Evolutionary conservation across 2,888 invertebrate species (phyloP), one percentile per base, ranked within the genome.

Genomic region (Invenusta paracnida): DNA sequence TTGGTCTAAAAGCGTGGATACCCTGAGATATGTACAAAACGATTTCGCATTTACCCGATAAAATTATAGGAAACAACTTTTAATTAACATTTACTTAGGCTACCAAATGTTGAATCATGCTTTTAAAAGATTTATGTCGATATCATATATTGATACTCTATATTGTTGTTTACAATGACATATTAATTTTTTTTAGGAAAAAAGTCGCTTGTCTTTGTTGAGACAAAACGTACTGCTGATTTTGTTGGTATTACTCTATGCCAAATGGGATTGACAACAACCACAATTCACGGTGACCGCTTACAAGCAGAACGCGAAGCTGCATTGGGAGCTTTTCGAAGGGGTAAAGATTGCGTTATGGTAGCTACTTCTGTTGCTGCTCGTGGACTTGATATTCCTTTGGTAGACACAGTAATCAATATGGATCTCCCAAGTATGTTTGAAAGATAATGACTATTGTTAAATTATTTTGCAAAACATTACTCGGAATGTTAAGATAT

Each of bases 331-430:
- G 96, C 96, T 89, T 94, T 98, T 89, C 94, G 94, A 87, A 93
- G 93, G 85, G 96, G 96, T 0, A 92, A 93, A 0, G 95, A 95
- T 0, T 94, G 93, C 87, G 95, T 98, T 88, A 93, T 98, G 29
- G 94, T 98, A 84, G 97, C 97, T 0, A 98, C 98, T 0, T 97
- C 98, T 92, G 92, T 97, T 86, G 98, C 98, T 86, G 98, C 98
- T 87, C 94, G 98, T 93, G 98, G 98, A 88, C 93, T 99, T 90
- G 99, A 99, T 93, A 99, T 99, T 92, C 98, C 98, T 0, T 97
- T 98, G 92, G 98, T 99, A 88, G 97, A 96, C 90, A 98, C 99
- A 93, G 99, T 99, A 89, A 98, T 99, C 90, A 99, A 99, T 93
- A 99, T 97, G 93, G 99, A 99, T 93, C 93, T 99, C 90, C 99